Evolutionary conservation across 2,888 invertebrate genomes (phyloP), one percentile per base, ranked within the genome.

Genomic region (Hypena proboscidalis): DNA sequence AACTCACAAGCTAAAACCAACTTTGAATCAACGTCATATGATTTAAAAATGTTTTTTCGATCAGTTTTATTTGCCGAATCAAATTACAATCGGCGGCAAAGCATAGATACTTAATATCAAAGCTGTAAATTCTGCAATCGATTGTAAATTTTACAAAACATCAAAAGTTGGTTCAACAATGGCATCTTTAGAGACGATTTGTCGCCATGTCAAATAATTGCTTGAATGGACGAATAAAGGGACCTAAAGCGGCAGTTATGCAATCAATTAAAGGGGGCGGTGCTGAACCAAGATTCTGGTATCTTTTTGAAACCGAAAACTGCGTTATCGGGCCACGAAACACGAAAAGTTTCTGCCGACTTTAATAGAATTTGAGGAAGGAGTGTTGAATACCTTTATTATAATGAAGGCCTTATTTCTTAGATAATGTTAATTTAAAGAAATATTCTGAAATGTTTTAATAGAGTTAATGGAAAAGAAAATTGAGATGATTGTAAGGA

Each of bases 261-360:
- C 88, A 89, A 89, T 86, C 84, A 82, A 85, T 86, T 87, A 86
- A 77, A 77, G 80, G 49, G 77, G 89, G 88, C 83, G 88, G 81
- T 72, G 64, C 70, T 47, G 55, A 50, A n/a, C n/a, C n/a, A n/a
- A n/a, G n/a, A 57, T 45, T 40, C 30, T 32, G 6, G 50, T 50
- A 38, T 46, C 56, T 55, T 70, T 77, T 77, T 63, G 58, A 51
- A 73, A 72, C 57, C 42, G 39, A 55, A 75, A 59, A 65, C 66
- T 52, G 45, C 48, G 31, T 10, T 21, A 21, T 70, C 54, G 41
- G 75, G 59, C 77, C 71, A 80, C 51, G 53, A 76, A 71, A 41
- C 44, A 32, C 1, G 15, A 20, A 35, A 34, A 66, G 44, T 23
- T 38, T 46, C 32, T 27, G 41, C 19, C 29, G 38, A 36, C 43